These are phyloP conservation scores for Eleginops maclovinus DNA, from an alignment of 2,113 vertebrate genomes.

Conservation along the genomic window DNA sequence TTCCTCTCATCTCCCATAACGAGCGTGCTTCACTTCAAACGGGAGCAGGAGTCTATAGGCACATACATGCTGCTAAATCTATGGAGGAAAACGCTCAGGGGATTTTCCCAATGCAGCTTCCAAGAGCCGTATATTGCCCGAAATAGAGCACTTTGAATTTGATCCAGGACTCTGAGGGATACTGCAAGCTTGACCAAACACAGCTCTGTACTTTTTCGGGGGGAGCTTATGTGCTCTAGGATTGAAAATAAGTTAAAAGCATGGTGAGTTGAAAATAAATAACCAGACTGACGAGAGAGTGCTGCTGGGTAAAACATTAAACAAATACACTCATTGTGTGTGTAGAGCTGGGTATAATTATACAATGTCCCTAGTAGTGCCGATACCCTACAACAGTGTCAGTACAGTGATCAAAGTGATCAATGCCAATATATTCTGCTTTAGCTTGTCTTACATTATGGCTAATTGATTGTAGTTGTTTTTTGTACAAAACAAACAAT, in stretches of 20 bases:
- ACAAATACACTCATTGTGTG: no score
- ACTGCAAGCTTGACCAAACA: conserved; percentile 3
- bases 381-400: background rate
- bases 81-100: conserved; percentile 3
- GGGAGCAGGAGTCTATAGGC: conserved; percentile 19
- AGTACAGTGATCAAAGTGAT: no score
- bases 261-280: background rate
- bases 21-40: conserved; percentile 34
- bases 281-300: background rate
- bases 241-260: conserved; percentile 1
- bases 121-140: background rate
- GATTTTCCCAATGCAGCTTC: conserved; percentile 5
- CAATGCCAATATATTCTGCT: background rate
- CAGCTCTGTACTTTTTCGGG: background rate
- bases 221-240: background rate
- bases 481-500: background rate
- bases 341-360: background rate
- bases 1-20: conserved; percentile 13
- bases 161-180: conserved; percentile 15
- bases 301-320: background rate
- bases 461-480: background rate
- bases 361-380: background rate
- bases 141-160: conserved; percentile 52
- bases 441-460: background rate
- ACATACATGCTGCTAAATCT: conserved; percentile 7